Conservation (phyloP, 2,113 vertebrate species). For the Pitta sordida region DNA sequence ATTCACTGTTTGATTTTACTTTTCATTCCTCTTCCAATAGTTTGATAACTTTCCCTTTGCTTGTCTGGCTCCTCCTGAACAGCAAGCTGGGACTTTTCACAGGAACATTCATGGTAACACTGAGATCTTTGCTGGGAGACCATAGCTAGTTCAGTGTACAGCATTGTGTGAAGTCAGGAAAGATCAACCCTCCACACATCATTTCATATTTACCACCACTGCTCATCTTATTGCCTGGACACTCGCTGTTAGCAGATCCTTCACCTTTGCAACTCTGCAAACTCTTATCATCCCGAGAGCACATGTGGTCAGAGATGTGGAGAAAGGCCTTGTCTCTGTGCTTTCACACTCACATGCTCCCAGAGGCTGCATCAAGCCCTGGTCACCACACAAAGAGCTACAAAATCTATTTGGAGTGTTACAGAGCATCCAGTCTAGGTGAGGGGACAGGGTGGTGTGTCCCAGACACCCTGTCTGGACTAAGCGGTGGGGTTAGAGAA, state of each 20-base stretch:
- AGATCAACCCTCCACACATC: background rate
- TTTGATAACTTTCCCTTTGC: background rate
- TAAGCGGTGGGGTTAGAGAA: background rate
- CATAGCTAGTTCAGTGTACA: background rate
- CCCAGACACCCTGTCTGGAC: background rate
- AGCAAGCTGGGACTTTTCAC: background rate
- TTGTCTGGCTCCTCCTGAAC: background rate
- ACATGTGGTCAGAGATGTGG: background rate
- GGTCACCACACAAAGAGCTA: background rate
- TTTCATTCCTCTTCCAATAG: background rate
- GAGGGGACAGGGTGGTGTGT: background rate
- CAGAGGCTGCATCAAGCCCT: background rate
- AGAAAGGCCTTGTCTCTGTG: background rate
- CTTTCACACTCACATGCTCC: background rate
- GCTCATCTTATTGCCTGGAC: background rate
- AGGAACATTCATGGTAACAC: background rate
- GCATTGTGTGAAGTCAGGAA: background rate
- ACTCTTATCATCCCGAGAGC: background rate
- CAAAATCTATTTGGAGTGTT: background rate
- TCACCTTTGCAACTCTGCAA: background rate
- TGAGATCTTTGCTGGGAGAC: background rate
- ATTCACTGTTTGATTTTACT: background rate
- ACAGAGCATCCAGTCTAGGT: background rate
- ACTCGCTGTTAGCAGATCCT: background rate
- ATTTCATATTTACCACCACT: background rate